Evolutionary conservation across 1,140 invertebrate genomes (phyloP).

Genomic region (Brachionus angularis): DNA sequence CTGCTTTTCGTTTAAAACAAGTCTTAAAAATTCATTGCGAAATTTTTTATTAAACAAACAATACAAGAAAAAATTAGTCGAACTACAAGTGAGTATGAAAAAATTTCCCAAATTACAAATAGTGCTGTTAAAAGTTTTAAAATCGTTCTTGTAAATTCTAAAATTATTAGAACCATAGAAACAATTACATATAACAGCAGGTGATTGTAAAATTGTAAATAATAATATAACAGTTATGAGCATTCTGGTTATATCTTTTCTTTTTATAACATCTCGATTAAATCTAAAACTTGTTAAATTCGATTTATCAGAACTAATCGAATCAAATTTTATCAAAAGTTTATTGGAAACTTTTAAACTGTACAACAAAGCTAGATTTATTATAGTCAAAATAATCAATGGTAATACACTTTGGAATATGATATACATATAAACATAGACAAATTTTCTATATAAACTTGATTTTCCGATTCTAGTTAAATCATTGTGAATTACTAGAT

Average conservation of each 20-base stretch:
- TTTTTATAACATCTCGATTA: not conserved
- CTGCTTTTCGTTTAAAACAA: too few relatives aligned
- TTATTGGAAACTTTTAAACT: slow-evolving; percentile 30
- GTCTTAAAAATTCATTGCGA: not conserved
- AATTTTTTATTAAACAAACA: slow-evolving; percentile 41
- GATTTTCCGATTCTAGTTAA: slow-evolving; percentile 24
- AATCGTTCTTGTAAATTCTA: not conserved
- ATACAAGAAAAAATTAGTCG: slow-evolving; percentile 36
- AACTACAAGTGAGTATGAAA: slow-evolving; percentile 30
- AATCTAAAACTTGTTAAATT: not conserved
- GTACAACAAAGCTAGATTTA: slow-evolving; percentile 6
- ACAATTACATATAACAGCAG: slow-evolving; percentile 37
- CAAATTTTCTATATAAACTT: not conserved
- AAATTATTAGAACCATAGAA: slow-evolving; percentile 42
- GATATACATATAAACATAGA: slow-evolving; percentile 43
- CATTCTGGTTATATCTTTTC: slow-evolving; percentile 37
- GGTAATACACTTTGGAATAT: slow-evolving; percentile 41
- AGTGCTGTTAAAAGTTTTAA: slow-evolving; percentile 14
- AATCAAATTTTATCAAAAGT: slow-evolving; percentile 3
- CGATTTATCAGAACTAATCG: not conserved
- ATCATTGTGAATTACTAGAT: slow-evolving; percentile 4
- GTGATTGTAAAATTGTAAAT: slow-evolving; percentile 36
- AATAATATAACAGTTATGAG: slow-evolving; percentile 8
- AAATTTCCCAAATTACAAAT: slow-evolving; percentile 36
- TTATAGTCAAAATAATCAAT: not conserved